phyloP scores from a whole-genome alignment of 1,140 invertebrate species.

The Theocolax elegans region DNA sequence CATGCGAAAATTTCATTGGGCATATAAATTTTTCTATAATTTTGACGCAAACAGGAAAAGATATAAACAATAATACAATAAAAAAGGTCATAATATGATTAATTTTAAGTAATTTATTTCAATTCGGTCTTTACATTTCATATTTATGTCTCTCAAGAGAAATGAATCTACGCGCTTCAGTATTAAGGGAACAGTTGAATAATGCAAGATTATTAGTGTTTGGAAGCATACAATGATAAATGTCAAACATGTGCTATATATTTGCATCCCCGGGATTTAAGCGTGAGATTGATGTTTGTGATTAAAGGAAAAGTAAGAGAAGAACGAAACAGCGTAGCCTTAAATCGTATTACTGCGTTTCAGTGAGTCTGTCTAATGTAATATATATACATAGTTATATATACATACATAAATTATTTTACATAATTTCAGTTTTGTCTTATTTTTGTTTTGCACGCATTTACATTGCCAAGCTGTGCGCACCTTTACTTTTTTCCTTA shows the following conservation, averaged over 20 bases:
- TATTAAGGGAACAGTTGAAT: constrained; percentile 32
- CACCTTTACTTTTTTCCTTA: neutral
- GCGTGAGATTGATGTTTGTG: neutral
- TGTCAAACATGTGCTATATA: neutral
- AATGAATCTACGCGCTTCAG: constrained; percentile 27
- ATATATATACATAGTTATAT: constrained; percentile 43
- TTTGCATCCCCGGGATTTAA: neutral
- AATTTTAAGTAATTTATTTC: constrained; percentile 29
- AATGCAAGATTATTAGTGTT: no score
- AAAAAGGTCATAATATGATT: neutral
- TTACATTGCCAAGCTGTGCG: neutral
- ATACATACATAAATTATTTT: constrained; percentile 50
- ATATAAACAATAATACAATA: neutral
- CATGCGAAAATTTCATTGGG: constrained; percentile 4
- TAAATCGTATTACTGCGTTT: constrained; percentile 28
- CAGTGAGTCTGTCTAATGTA: constrained; percentile 40
- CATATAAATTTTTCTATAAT: constrained; percentile 4
- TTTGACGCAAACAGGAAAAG: constrained; percentile 1
- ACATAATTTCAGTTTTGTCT: constrained; percentile 41
- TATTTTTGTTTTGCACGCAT: constrained; percentile 30
- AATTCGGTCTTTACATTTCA: neutral
- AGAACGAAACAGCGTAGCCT: constrained; percentile 26
- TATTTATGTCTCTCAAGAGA: constrained; percentile 5
- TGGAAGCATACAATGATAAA: neutral
- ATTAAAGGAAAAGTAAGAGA: neutral